Base-by-base conservation (phyloP, 2,113 vertebrate genomes). In the Rhombomys opimus region DNA sequence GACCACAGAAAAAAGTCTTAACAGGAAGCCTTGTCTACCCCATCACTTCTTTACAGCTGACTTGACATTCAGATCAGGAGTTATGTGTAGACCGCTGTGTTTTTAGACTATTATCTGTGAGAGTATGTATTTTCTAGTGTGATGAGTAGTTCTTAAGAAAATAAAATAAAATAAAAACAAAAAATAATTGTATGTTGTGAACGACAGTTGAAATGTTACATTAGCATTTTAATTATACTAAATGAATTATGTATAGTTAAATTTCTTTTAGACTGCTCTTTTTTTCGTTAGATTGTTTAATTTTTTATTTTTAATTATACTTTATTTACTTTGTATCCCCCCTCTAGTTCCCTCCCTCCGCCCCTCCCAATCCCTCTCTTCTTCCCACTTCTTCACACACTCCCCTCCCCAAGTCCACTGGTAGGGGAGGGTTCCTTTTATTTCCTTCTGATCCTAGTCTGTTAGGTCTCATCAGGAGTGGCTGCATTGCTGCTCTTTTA, bases 181-280 rank as follows among this genome's bases (percentile, higher is more conserved):
- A 27, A 77, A 77, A 2, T 12, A 84, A 84, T 41, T 80, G 25
- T 96, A 82, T 75, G 30, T 59, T 90, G 67, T 96, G 61, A 95
- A 94, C 78, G 50, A 94, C 38, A 95, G 81, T 15, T 84, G 87
- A 96, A 94, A 73, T 90, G 73, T 89, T 68, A 91, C n/a, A 84
- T 88, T 86, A 93, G 68, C 72, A 87, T 93, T 59, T 93, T 80
- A 88, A 95, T 96, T 88, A 90, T 94, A 95, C 35, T 91, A 95
- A 90, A 75, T 91, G 14, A 87, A 88, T 61, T 89, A 90, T 82
- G 57, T 75, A 68, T 73, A 80, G 93, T 93, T 86, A 38, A 95
- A 72, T 88, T 96, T 85, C 89, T 92, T n/a, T 92, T 89, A 91
- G 91, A 96, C 95, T 4, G 78, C 2, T 38, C 4, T 65, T 85